Evolutionary conservation across 2,888 invertebrate species (phyloP).

Genomic region (Seira musarum): DNA sequence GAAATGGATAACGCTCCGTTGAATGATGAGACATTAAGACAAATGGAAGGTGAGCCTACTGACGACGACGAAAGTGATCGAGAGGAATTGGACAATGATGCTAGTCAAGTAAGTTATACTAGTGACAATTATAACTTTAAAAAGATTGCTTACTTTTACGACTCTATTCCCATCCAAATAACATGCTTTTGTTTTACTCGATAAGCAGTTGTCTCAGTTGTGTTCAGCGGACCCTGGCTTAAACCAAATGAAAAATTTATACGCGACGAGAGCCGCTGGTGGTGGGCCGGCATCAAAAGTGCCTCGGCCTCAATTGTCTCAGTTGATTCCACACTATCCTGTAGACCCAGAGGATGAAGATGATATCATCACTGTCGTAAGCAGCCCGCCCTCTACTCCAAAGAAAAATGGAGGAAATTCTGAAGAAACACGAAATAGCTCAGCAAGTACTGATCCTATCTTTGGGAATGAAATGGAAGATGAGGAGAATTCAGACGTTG

Average conservation of each 20-base stretch:
- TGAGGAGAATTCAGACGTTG: slow-evolving; percentile 56
- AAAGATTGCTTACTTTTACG: neutral
- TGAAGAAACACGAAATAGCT: neutral
- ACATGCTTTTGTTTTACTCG: too few species aligned
- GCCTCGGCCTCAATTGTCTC: too few species aligned
- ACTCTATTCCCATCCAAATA: too few species aligned
- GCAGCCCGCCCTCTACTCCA: too few species aligned
- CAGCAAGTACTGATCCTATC: neutral
- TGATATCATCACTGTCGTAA: too few species aligned
- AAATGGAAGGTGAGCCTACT: slow-evolving; percentile 26
- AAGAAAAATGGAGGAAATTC: neutral
- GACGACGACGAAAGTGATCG: slow-evolving; percentile 47
- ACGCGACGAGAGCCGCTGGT: slow-evolving; percentile 30
- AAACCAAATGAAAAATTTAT: slow-evolving; percentile 45
- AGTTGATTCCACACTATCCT: too few species aligned
- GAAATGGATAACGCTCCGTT: slow-evolving; percentile 34
- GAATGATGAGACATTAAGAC: slow-evolving; percentile 12
- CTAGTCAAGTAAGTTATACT: slow-evolving; percentile 32
- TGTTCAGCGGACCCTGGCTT: slow-evolving; percentile 33
- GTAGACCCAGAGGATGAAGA: neutral
- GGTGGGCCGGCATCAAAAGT: too few species aligned
- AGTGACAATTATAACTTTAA: neutral
- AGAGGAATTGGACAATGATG: slow-evolving; percentile 63
- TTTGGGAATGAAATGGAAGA: neutral
- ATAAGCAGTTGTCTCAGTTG: too few species aligned